These are phyloP conservation scores for Dipodomys stephensi DNA, from an alignment of 2,113 vertebrate species.

Conservation along the genomic window DNA sequence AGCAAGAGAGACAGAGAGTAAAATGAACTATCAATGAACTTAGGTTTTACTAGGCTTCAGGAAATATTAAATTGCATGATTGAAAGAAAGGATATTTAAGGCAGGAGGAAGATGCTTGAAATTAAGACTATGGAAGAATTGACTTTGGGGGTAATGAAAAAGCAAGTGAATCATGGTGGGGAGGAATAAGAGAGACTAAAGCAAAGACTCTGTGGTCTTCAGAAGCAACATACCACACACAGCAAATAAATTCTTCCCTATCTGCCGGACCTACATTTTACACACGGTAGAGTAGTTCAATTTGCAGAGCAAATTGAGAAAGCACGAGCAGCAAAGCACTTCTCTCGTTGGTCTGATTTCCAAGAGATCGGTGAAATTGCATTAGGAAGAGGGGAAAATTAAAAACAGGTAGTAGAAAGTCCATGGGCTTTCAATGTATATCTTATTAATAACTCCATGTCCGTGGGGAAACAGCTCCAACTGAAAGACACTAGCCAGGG, in stretches of 20 bases:
- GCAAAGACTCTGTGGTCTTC: neutral
- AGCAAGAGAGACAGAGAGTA: neutral
- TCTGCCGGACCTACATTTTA: conserved; percentile 26
- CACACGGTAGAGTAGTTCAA: neutral
- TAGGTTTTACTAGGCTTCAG: neutral
- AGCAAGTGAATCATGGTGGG: neutral
- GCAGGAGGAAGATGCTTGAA: neutral
- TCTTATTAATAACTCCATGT: conserved; percentile 67
- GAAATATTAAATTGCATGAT: neutral
- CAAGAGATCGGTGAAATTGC: conserved; percentile 64
- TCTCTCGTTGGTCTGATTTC: conserved; percentile 44
- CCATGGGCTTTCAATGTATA: neutral
- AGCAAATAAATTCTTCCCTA: conserved; percentile 14
- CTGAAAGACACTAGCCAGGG: conserved; percentile 71
- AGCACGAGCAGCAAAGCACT: neutral
- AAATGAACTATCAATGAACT: neutral
- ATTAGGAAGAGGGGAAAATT: conserved; percentile 63
- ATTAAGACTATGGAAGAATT: neutral
- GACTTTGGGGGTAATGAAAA: neutral
- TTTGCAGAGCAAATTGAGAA: conserved; percentile 32
- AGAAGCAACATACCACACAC: neutral
- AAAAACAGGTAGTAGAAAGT: conserved; percentile 75
- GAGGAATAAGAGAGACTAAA: neutral
- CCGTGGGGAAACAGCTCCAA: conserved; percentile 58
- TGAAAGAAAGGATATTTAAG: neutral